Evolutionary conservation across 2,888 invertebrate species (phyloP).

Genomic region (Julus scandinavius): DNA sequence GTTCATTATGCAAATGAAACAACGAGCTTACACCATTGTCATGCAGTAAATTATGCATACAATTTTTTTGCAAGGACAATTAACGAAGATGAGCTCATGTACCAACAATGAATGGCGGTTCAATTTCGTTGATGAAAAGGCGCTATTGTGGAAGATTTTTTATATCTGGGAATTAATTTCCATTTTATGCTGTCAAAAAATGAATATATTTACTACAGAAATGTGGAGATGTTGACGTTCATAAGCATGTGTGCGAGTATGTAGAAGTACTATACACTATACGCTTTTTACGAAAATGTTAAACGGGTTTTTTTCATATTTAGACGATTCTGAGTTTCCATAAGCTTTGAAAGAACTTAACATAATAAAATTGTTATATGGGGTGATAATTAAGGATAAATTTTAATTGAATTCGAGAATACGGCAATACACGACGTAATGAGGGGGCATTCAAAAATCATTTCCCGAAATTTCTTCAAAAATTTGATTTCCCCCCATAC

Average conservation of each 20-base stretch:
- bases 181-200: background rate
- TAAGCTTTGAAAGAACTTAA: no score
- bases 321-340: no score
- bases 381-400: no score
- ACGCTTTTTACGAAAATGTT: no score
- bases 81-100: background rate
- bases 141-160: background rate
- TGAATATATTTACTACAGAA: background rate
- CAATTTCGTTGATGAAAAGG: background rate
- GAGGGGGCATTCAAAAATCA: no score
- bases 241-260: background rate
- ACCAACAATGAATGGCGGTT: background rate
- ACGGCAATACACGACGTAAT: no score
- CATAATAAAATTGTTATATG: no score
- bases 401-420: no score
- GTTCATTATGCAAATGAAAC: slow-evolving; percentile 25
- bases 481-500: no score
- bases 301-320: no score
- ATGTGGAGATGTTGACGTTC: background rate
- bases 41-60: background rate
- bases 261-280: no score
- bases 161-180: background rate
- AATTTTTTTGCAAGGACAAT: background rate
- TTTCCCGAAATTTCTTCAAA: no score
- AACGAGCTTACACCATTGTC: background rate